A percentile compares a stretch with the other conserved stretches of the same genome.
These are phyloP conservation scores for Moxostoma hubbsi DNA, from an alignment of 2,797 vertebrate species.

Conservation along the genomic window DNA sequence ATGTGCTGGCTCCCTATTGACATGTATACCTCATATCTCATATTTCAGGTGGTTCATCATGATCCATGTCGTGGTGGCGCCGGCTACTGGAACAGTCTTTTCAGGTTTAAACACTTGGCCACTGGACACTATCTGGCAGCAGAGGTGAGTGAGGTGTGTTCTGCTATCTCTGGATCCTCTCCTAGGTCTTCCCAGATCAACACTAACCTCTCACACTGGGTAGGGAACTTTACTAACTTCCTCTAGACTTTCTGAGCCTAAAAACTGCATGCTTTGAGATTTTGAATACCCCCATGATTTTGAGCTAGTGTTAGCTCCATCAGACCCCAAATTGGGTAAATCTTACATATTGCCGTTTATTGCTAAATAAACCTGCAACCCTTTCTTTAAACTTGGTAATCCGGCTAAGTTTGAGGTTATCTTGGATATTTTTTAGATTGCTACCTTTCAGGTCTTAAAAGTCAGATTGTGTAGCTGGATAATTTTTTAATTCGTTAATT, in stretches of 20 bases:
- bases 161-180: slow-evolving; percentile 34
- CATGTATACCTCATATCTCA: not conserved
- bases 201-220: slow-evolving; percentile 48
- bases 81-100: slow-evolving; percentile 98
- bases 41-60: slow-evolving; percentile 92
- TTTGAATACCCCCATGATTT: not conserved
- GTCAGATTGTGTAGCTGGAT: not conserved
- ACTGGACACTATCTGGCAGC: slow-evolving; percentile 96
- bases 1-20: no score
- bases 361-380: not conserved
- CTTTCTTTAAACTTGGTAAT: slow-evolving; percentile 9
- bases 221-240: slow-evolving; percentile 46
- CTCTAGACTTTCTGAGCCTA: slow-evolving; percentile 22
- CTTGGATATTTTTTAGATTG: not conserved
- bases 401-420: not conserved
- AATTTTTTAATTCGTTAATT: no score
- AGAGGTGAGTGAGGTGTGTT: slow-evolving; percentile 82
- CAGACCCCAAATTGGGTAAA: slow-evolving; percentile 3
- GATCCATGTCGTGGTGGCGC: slow-evolving; percentile 95
- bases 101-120: slow-evolving; percentile 96
- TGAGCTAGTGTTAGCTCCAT: not conserved
- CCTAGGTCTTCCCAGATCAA: slow-evolving; percentile 45
- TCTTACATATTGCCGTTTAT: slow-evolving; percentile 39
- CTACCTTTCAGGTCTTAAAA: not conserved
- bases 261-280: slow-evolving; percentile 32